Conservation (phyloP, 2,113 vertebrate species). For the Hepsetus odoe region DNA sequence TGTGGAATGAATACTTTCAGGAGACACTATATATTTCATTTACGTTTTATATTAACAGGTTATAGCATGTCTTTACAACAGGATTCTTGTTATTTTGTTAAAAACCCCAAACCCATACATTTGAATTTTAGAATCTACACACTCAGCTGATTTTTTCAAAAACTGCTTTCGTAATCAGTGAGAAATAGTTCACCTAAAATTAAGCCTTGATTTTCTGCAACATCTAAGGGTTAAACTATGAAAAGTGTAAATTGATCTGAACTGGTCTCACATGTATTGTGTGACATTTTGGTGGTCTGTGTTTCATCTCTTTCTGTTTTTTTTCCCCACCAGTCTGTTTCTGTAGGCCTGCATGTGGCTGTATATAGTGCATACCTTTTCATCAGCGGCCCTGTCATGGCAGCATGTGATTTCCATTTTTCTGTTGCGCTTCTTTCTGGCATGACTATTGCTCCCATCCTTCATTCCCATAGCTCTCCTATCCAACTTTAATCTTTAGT, state of each 20-base stretch:
- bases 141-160: too few species aligned
- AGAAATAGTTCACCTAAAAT: too few species aligned
- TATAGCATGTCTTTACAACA: too few species aligned
- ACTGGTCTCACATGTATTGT: background rate
- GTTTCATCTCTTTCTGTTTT: background rate
- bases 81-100: too few species aligned
- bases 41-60: too few species aligned
- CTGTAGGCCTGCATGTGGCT: background rate
- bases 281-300: background rate
- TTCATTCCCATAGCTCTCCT: conserved; percentile 12
- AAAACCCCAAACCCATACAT: too few species aligned
- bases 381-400: background rate
- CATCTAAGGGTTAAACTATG: background rate
- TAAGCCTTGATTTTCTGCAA: background rate
- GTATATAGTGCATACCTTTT: background rate
- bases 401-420: conserved; percentile 1
- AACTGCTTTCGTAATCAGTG: too few species aligned
- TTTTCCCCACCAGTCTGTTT: background rate
- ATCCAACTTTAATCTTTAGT: conserved; percentile 24
- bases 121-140: too few species aligned
- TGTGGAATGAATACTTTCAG: too few species aligned
- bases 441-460: conserved; percentile 46
- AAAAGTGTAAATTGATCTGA: background rate
- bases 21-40: too few species aligned
- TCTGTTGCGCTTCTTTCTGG: conserved; percentile 21